Percentiles rank a stretch among this genome's conserved stretches.
These are phyloP conservation scores for Formica aserva DNA, from an alignment of 2,888 invertebrate genomes.

Conservation along the genomic window DNA sequence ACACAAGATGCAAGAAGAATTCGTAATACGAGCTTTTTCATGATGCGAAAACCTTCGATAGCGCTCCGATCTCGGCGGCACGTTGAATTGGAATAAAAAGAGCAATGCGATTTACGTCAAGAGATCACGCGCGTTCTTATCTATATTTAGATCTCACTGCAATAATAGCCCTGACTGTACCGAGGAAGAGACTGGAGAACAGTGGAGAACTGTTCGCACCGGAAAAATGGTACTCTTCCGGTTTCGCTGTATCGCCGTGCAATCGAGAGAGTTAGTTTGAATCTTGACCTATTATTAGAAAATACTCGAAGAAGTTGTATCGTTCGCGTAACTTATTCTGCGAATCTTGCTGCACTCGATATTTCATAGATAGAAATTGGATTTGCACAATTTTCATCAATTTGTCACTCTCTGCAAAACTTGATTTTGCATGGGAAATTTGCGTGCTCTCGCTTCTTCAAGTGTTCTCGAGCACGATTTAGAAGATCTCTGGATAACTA, in stretches of 20 bases:
- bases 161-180: constrained; percentile 68
- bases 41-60: constrained; percentile 9
- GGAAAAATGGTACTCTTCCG: constrained; percentile 19
- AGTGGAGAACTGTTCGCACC: constrained; percentile 28
- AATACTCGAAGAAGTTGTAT: neutral
- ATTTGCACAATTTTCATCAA: neutral
- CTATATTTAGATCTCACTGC: constrained; percentile 71
- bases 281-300: neutral
- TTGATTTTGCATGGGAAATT: neutral
- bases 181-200: constrained; percentile 66
- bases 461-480: neutral
- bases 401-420: neutral
- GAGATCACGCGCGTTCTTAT: constrained; percentile 58
- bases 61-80: constrained; percentile 1
- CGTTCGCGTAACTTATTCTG: constrained; percentile 4
- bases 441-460: neutral
- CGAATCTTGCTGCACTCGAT: neutral
- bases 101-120: constrained; percentile 65
- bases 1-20: constrained; percentile 43
- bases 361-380: neutral
- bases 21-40: constrained; percentile 36
- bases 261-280: neutral
- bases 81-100: constrained; percentile 48
- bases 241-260: constrained; percentile 2
- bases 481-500: neutral